Conservation (phyloP, 2,888 invertebrate genomes). For the Suillia variegata region DNA sequence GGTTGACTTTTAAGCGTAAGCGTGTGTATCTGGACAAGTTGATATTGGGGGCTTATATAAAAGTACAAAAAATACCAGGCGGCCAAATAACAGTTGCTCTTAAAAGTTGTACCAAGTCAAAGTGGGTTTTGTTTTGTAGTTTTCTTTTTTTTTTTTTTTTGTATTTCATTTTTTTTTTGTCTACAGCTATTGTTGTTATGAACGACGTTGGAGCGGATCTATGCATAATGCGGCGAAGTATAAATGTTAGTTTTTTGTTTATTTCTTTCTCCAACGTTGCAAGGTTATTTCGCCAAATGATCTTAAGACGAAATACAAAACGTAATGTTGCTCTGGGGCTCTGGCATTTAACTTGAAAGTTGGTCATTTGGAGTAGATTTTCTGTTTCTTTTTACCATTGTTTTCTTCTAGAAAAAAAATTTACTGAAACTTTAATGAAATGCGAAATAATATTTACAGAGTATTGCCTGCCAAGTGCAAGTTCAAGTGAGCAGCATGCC, state of each 20-base stretch:
- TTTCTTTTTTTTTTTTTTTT: neutral
- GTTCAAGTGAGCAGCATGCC: slow-evolving; percentile 3
- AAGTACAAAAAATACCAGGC: neutral
- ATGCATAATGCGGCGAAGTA: neutral
- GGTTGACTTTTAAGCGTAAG: slow-evolving; percentile 3
- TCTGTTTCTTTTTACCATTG: neutral
- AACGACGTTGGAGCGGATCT: neutral
- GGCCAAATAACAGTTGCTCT: slow-evolving; percentile 1
- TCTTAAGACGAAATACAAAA: too few relatives aligned
- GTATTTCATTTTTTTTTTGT: neutral
- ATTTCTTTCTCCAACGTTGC: neutral
- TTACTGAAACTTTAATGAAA: too few relatives aligned
- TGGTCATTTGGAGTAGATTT: neutral
- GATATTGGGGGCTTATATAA: neutral
- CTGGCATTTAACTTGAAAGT: too few relatives aligned
- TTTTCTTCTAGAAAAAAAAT: too few relatives aligned
- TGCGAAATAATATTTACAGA: too few relatives aligned
- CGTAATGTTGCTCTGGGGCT: too few relatives aligned
- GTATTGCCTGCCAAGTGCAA: slow-evolving; percentile 5
- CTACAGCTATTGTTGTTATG: too few relatives aligned
- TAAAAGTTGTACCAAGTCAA: neutral
- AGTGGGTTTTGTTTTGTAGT: neutral
- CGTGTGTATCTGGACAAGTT: neutral
- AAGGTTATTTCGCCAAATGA: slow-evolving; percentile 9
- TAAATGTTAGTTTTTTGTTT: neutral